These are phyloP conservation scores for Myrmecobius fasciatus DNA, from an alignment of 2,113 vertebrate species.

Conservation along the genomic window DNA sequence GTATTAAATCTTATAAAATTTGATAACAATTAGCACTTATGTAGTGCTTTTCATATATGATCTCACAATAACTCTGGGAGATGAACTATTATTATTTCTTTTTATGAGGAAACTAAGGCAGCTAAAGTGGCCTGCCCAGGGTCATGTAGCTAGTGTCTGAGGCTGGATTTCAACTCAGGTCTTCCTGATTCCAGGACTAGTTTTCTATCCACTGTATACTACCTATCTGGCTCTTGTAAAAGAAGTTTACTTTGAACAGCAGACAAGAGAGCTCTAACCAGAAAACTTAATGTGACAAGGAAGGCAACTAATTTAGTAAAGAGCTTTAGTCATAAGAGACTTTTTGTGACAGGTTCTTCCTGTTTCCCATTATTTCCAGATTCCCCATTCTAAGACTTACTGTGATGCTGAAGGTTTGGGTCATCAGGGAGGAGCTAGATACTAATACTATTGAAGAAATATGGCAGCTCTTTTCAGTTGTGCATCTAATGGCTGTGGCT, in stretches of 20 bases:
- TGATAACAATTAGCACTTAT: background rate
- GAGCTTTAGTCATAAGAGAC: background rate
- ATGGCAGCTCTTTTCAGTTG: background rate
- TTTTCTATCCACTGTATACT: background rate
- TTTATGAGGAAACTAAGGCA: background rate
- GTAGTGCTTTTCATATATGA: background rate
- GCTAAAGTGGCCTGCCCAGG: background rate
- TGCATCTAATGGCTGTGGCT: constrained; percentile 53
- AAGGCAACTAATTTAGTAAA: background rate
- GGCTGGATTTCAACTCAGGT: background rate
- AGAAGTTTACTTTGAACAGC: background rate
- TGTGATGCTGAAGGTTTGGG: constrained; percentile 6
- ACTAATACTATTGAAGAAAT: constrained; percentile 43
- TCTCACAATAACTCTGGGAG: background rate
- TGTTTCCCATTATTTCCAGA: background rate
- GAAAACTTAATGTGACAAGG: background rate
- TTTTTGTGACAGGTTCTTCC: background rate
- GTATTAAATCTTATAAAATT: background rate
- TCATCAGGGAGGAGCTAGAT: constrained; percentile 51
- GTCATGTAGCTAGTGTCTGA: background rate
- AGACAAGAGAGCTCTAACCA: background rate
- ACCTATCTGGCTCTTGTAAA: background rate
- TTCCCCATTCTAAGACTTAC: background rate
- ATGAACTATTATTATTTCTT: background rate
- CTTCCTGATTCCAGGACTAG: background rate